Percentiles rank a stretch among this genome's conserved stretches.
These are phyloP conservation scores for Agraylea sexmaculata DNA, from an alignment of 1,140 invertebrate genomes.

Conservation along the genomic window DNA sequence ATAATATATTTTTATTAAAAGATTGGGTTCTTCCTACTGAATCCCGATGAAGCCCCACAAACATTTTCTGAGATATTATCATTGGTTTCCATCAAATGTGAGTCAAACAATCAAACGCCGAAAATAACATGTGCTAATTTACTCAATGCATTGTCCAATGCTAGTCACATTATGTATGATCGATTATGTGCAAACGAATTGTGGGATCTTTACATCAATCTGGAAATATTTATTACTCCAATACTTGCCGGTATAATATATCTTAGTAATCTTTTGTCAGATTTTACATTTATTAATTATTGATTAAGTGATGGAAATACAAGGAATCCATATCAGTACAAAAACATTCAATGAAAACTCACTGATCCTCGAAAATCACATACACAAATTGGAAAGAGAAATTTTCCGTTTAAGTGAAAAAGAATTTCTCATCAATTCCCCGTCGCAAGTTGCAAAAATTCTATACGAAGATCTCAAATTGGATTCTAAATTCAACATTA, in stretches of 20 bases:
- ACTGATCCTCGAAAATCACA: constrained; percentile 25
- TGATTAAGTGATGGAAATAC: constrained; percentile 36
- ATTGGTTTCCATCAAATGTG: constrained; percentile 2
- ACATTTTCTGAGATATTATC: constrained; percentile 8
- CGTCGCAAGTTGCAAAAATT: constrained; percentile 39
- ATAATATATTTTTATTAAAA: constrained; percentile 1
- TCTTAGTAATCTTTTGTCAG: constrained; percentile 8
- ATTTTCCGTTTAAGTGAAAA: constrained; percentile 37
- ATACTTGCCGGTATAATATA: constrained; percentile 35
- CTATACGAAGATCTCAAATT: constrained; percentile 44
- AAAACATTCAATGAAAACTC: constrained; percentile 34
- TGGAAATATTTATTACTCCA: constrained; percentile 41
- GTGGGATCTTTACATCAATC: constrained; percentile 35
- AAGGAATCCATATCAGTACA: constrained; percentile 33
- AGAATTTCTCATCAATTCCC: constrained; percentile 40
- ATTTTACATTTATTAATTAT: constrained; percentile 6
- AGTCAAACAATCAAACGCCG: constrained; percentile 2
- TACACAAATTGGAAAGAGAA: constrained; percentile 32
- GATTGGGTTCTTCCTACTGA: constrained; percentile 12
- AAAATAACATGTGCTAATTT: constrained; percentile 6
- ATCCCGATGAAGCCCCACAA: constrained; percentile 11
- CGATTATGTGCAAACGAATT: constrained; percentile 24
- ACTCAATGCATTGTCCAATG: constrained; percentile 5
- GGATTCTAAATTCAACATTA: constrained; percentile 32
- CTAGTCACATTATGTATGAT: constrained; percentile 9